These are phyloP conservation scores for Sebastes wilsoni DNA, from an alignment of 2,797 vertebrate genomes.

Conservation along the genomic window DNA sequence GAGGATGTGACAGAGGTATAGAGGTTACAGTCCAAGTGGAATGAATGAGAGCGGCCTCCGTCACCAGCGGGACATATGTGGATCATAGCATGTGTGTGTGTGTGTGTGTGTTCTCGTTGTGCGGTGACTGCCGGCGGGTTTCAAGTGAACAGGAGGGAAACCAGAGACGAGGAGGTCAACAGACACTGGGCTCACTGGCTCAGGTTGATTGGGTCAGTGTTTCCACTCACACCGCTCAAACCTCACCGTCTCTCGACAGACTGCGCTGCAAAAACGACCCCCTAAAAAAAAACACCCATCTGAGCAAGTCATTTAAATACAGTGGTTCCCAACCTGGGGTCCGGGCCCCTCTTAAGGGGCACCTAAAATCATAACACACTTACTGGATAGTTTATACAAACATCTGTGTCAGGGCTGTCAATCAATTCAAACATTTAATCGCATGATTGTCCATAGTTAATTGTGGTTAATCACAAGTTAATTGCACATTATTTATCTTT, in stretches of 20 bases:
- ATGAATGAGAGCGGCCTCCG: slow-evolving; percentile 41
- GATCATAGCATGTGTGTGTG: slow-evolving; percentile 32
- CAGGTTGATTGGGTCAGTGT: slow-evolving; percentile 72
- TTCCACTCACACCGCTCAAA: slow-evolving; percentile 76
- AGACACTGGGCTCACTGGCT: slow-evolving; percentile 54
- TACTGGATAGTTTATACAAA: too few relatives aligned
- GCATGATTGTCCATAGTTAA: too few relatives aligned
- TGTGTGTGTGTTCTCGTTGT: slow-evolving; percentile 4
- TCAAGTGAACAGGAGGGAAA: slow-evolving; percentile 73
- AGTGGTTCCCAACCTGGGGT: too few relatives aligned
- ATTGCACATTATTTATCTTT: too few relatives aligned
- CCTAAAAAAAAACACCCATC: neutral
- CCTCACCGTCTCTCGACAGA: slow-evolving; percentile 47
- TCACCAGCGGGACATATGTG: slow-evolving; percentile 17
- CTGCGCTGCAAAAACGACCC: neutral
- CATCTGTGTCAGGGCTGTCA: too few relatives aligned
- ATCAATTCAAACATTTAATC: too few relatives aligned
- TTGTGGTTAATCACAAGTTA: too few relatives aligned
- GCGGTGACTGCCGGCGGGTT: slow-evolving; percentile 60
- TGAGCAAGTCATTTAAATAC: slow-evolving; percentile 3
- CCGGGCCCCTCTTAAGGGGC: too few relatives aligned
- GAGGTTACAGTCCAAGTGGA: slow-evolving; percentile 37
- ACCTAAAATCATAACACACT: too few relatives aligned
- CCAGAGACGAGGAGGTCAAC: slow-evolving; percentile 67
- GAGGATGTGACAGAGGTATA: slow-evolving; percentile 49